These are phyloP conservation scores for Hyaena hyaena DNA, from an alignment of 2,113 vertebrate species.

Conservation along the genomic window DNA sequence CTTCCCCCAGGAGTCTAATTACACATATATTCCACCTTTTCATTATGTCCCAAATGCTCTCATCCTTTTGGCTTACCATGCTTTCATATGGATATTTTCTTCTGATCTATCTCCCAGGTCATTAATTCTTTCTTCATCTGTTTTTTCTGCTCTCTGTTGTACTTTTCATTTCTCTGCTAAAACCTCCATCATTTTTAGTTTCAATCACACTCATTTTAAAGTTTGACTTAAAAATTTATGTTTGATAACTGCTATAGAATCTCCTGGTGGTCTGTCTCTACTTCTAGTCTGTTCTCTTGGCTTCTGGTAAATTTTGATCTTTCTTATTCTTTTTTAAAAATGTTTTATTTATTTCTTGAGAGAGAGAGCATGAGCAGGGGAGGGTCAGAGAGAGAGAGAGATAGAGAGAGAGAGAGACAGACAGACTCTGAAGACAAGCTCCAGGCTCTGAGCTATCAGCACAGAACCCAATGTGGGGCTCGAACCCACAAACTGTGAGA, in stretches of 20 bases:
- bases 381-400: too few species aligned
- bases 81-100: slow-evolving; percentile 26
- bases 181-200: not conserved
- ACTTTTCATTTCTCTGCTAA: not conserved
- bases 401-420: too few species aligned
- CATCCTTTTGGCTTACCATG: not conserved
- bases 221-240: too few species aligned
- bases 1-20: not conserved
- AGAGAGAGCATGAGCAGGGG: too few species aligned
- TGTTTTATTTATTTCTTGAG: too few species aligned
- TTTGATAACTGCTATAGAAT: not conserved
- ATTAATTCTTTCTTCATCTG: not conserved
- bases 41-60: not conserved
- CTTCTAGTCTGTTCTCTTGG: not conserved
- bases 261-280: not conserved
- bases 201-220: not conserved
- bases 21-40: not conserved
- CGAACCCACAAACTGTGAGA: too few species aligned
- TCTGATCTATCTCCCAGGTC: not conserved
- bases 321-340: not conserved
- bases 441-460: too few species aligned
- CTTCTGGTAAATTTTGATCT: not conserved
- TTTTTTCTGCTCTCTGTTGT: not conserved
- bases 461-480: too few species aligned
- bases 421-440: too few species aligned